These are phyloP conservation scores for Sialia sialis DNA, from an alignment of 2,113 vertebrate species.

Conservation along the genomic window DNA sequence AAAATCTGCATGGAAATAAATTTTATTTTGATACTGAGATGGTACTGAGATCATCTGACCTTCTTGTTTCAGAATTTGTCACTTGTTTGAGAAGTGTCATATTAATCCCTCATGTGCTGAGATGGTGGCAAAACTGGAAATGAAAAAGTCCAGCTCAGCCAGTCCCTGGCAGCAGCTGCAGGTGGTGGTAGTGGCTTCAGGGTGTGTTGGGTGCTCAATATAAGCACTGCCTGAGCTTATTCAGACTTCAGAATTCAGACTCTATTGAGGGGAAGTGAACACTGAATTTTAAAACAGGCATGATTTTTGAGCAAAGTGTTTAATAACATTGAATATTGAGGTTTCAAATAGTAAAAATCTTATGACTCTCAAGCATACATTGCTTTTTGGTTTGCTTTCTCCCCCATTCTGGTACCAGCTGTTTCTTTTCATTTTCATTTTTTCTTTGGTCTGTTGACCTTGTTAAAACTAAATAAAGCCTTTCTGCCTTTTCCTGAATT, in stretches of 20 bases:
- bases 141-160: no score
- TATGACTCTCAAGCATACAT: not conserved
- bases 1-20: not conserved
- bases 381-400: not conserved
- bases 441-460: not conserved
- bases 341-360: not conserved
- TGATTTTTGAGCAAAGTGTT: not conserved
- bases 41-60: not conserved
- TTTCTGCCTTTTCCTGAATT: not conserved
- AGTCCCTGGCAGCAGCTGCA: not conserved
- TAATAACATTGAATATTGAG: not conserved
- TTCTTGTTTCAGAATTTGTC: not conserved
- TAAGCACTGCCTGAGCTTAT: not conserved
- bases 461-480: not conserved
- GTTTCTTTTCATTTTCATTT: not conserved
- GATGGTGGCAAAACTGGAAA: not conserved
- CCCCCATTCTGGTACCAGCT: not conserved
- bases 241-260: not conserved
- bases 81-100: not conserved
- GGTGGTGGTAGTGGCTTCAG: not conserved
- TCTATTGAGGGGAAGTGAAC: not conserved
- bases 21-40: not conserved
- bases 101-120: not conserved
- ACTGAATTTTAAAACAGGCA: not conserved
- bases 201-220: not conserved